Evolutionary conservation across 2,888 invertebrate genomes (phyloP), one percentile per base, ranked within the genome.

Genomic region (Dyspetes luteomarginatus): DNA sequence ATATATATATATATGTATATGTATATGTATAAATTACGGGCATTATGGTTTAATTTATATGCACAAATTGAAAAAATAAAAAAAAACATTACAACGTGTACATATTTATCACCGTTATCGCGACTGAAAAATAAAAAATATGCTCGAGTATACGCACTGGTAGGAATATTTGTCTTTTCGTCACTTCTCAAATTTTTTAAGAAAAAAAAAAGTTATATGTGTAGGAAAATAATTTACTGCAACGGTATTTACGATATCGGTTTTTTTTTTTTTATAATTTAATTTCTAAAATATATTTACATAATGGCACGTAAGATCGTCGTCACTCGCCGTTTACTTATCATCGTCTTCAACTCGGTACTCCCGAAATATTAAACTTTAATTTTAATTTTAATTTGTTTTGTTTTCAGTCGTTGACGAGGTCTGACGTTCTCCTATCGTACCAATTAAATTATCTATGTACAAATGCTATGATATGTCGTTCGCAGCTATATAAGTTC

Each of bases 21-120:
- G n/a, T n/a, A 75, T 48, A 68, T 67, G 62, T 85, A 88, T 88
- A 88, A 88, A 87, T 89, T 88, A 88, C 81, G 82, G 81, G 76
- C 83, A 86, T 86, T 82, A 84, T 83, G 74, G 82, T 80, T 84
- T 84, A 81, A 83, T 85, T 76, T 86, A 84, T 86, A 87, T 87
- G 82, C 87, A 88, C 86, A 86, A 84, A 78, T n/a, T n/a, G n/a
- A n/a, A n/a, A n/a, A n/a, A n/a, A n/a, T n/a, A n/a, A 82, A 73
- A 83, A 83, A 79, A 84, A 64, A 56, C 19, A 58, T 77, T 48
- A 48, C 24, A 58, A 65, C 71, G 41, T 77, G 28, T 50, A 19
- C 30, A 65, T 45, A 24, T 58, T 15, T 60, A 88, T 89, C 86
- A 87, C 82, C 86, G 84, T 85, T 83, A 73, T 85, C 79, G 83